Evolutionary conservation across 2,888 invertebrate genomes (phyloP).

Genomic region (Sinentomon sp.): DNA sequence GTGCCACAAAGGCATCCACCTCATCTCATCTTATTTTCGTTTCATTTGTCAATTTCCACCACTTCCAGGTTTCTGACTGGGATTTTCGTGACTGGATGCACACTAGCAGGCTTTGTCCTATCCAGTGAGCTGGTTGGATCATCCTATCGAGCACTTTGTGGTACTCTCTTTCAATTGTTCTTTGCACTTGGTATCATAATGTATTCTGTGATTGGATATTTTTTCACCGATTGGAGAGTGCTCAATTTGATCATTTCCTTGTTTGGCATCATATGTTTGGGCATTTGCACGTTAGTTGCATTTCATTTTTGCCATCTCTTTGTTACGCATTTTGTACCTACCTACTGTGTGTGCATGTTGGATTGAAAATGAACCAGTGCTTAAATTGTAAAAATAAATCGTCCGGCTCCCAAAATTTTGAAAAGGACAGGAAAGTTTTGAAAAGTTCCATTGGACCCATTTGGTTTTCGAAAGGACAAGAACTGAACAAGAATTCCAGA

Average conservation of each 20-base stretch:
- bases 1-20: too few relatives aligned
- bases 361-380: too few relatives aligned
- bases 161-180: conserved; percentile 14
- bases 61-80: conserved; percentile 12
- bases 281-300: too few relatives aligned
- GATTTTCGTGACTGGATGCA: conserved; percentile 14
- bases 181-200: conserved; percentile 17
- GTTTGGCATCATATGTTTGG: conserved; percentile 8
- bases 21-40: not conserved
- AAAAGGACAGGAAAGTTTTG: too few relatives aligned
- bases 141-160: conserved; percentile 14
- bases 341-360: too few relatives aligned
- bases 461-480: too few relatives aligned
- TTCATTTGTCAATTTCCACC: not conserved
- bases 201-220: conserved; percentile 14
- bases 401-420: too few relatives aligned
- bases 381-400: too few relatives aligned
- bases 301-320: too few relatives aligned
- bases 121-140: conserved; percentile 15
- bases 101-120: conserved; percentile 14
- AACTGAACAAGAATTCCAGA: too few relatives aligned
- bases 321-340: too few relatives aligned
- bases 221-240: conserved; percentile 15
- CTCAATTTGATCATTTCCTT: conserved; percentile 11
- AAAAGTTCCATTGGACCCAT: too few relatives aligned